Evolutionary conservation across 2,888 invertebrate genomes (phyloP).

Genomic region (Aleiodes leptofemur): DNA sequence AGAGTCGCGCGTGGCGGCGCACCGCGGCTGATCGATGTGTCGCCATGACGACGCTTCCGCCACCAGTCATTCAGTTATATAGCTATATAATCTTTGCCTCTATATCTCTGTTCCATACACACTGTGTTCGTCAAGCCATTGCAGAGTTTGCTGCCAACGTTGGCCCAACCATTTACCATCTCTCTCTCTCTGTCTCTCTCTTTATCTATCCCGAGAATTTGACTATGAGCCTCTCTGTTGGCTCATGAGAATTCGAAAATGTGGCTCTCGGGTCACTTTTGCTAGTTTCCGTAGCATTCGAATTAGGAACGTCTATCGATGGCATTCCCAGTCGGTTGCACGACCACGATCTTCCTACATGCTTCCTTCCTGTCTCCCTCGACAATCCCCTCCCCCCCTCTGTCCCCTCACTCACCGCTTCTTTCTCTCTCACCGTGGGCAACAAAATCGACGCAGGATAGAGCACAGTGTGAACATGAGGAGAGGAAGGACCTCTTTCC

Average conservation of each 20-base stretch:
- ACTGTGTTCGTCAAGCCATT: constrained; percentile 47
- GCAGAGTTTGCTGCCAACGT: constrained; percentile 51
- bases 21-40: constrained; percentile 79
- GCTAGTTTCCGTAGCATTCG: constrained; percentile 3
- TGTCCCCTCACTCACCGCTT: neutral
- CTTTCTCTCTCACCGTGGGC: neutral
- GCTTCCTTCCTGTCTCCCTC: constrained; percentile 56
- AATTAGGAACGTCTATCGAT: constrained; percentile 15
- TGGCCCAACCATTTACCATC: constrained; percentile 40
- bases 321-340: constrained; percentile 27
- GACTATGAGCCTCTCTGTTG: constrained; percentile 40
- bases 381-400: constrained; percentile 5
- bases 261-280: constrained; percentile 18
- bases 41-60: constrained; percentile 81
- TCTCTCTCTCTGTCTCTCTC: neutral
- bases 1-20: constrained; percentile 79
- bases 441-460: constrained; percentile 2
- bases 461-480: constrained; percentile 26
- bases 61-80: constrained; percentile 74
- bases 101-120: constrained; percentile 50
- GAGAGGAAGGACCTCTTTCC: constrained; percentile 35
- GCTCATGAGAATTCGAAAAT: constrained; percentile 27
- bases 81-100: constrained; percentile 46
- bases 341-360: constrained; percentile 54
- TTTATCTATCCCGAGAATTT: constrained; percentile 21